phyloP scores from a whole-genome alignment of 1,140 invertebrate species.

The Glomeris maerens region DNA sequence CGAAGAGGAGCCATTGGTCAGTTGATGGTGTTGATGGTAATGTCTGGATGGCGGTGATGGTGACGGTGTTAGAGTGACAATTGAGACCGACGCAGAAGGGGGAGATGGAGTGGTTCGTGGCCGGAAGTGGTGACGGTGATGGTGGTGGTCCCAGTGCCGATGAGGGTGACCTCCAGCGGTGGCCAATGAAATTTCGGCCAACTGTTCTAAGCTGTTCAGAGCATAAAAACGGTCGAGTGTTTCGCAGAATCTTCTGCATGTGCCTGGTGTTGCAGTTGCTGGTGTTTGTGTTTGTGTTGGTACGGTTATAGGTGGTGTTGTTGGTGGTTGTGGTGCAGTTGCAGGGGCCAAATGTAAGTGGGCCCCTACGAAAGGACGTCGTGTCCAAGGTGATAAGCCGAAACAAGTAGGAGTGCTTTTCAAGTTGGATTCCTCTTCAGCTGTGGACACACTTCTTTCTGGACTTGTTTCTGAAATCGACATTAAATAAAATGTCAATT shows the following conservation, averaged over 20 bases:
- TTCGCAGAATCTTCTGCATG: too few species aligned
- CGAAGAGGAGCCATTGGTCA: too few species aligned
- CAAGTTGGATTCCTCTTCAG: too few species aligned
- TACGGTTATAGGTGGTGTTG: too few species aligned
- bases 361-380: too few species aligned
- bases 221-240: neutral
- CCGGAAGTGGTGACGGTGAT: neutral
- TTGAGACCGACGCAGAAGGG: neutral
- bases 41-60: neutral
- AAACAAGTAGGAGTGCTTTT: too few species aligned
- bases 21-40: too few species aligned
- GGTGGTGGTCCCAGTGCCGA: neutral
- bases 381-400: too few species aligned
- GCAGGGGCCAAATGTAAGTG: too few species aligned
- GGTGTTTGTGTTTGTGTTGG: too few species aligned
- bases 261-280: too few species aligned
- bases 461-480: conserved; percentile 17
- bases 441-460: conserved; percentile 16
- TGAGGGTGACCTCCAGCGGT: neutral
- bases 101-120: neutral
- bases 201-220: conserved; percentile 5
- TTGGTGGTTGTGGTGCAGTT: too few species aligned
- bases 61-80: neutral
- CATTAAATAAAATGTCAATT: neutral
- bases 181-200: conserved; percentile 9